Conservation (phyloP, 92 coral and sea anemone genomes). For the Epizoanthus rinbou region DNA sequence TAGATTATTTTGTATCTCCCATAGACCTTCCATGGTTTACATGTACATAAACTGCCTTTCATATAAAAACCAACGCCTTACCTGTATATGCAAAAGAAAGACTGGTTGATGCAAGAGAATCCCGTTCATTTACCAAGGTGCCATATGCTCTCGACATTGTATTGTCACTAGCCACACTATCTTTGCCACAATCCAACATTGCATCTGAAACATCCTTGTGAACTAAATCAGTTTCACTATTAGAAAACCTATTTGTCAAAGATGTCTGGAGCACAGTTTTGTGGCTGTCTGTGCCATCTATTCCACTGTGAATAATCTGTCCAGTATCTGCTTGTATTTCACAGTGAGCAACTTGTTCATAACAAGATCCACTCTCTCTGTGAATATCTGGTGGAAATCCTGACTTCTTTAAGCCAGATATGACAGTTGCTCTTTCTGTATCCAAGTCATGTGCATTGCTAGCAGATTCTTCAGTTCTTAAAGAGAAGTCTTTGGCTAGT, state of each 20-base stretch:
- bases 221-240: neutral
- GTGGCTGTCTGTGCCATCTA: too few species aligned
- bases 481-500: too few species aligned
- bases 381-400: neutral
- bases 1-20: too few species aligned
- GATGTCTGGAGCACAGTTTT: too few species aligned
- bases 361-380: neutral
- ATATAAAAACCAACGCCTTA: conserved; percentile 23
- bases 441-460: neutral
- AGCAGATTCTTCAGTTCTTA: neutral
- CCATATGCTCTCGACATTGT: conserved; percentile 4
- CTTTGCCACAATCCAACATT: neutral
- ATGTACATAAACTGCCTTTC: neutral
- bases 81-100: conserved; percentile 86
- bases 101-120: conserved; percentile 81
- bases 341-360: neutral
- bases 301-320: too few species aligned
- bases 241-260: neutral
- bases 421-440: conserved; percentile 3
- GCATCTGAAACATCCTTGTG: conserved; percentile 4
- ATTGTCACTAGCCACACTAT: neutral
- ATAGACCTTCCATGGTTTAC: neutral
- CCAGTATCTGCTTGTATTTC: neutral
- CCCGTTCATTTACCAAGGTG: conserved; percentile 30
- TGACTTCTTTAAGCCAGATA: neutral